Conservation (phyloP, 2,888 invertebrate species). For the Idaea straminata region DNA sequence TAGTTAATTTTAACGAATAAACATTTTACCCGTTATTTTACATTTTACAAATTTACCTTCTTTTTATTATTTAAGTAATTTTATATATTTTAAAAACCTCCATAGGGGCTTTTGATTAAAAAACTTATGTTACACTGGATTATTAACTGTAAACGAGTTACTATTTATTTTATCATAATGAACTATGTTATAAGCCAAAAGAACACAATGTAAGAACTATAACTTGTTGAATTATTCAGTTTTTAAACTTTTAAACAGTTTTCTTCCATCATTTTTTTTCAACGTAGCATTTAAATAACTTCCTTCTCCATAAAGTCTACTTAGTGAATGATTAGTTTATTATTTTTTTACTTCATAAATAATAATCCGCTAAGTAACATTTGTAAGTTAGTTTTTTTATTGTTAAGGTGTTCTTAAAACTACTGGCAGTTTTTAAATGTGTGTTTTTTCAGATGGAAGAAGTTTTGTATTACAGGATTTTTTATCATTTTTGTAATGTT, state of each 20-base stretch:
- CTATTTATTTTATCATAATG: constrained; percentile 53
- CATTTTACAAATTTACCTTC: constrained; percentile 78
- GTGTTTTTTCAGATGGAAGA: too few relatives aligned
- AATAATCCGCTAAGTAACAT: background rate
- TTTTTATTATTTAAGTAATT: constrained; percentile 57
- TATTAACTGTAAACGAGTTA: constrained; percentile 71
- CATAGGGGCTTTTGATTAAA: constrained; percentile 74
- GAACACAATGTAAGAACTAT: constrained; percentile 55
- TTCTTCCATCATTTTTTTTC: background rate
- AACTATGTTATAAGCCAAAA: constrained; percentile 66
- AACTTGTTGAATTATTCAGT: background rate
- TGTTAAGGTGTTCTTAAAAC: background rate
- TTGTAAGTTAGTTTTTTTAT: background rate
- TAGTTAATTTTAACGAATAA: constrained; percentile 79
- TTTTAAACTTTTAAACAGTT: background rate
- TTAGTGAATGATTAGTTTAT: too few relatives aligned
- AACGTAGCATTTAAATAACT: background rate
- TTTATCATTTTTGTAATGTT: too few relatives aligned
- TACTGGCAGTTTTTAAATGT: background rate
- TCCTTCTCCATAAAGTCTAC: background rate
- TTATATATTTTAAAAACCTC: constrained; percentile 75
- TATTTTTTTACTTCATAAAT: background rate
- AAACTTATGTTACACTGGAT: constrained; percentile 75
- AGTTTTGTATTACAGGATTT: too few relatives aligned
- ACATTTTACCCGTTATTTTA: constrained; percentile 73